Base-by-base conservation (phyloP, 2,113 vertebrate species). In the Takifugu flavidus region DNA sequence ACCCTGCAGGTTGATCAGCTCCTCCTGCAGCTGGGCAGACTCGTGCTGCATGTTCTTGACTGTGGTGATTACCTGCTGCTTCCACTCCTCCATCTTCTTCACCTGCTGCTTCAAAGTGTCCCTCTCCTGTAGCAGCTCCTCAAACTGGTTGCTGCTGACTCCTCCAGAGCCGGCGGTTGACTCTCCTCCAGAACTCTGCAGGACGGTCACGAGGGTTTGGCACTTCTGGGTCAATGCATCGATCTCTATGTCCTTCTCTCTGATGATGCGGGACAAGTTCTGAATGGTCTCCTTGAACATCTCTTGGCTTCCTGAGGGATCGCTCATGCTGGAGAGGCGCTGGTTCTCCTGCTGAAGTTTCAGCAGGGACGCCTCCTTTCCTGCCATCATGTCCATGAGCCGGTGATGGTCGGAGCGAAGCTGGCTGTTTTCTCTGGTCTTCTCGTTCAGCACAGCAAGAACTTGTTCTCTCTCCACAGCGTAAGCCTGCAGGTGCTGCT, bases 31-130 rank as follows among this genome's bases (percentile, higher is more conserved):
- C 71, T 98, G 94, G 12, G 93, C 96, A 0, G 96, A 98, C 84
- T 99, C 97, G 0, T 94, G 96, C n/a, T 97, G 95, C 96, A 99
- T 97, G 62, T 99, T 98, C 74, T 95, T 94, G 4, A 99, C 95
- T 0, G 97, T 98, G 8, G 97, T 99, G 78, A 98, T 96, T 50
- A 98, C 97, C 69, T 99, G 97, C 56, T 96, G 94, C 65, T 99
- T 99, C 97, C 97, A 99, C 76, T 99, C 97, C 15, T 98, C 95
- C 94, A 99, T 95, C 81, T 98, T 99, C 88, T 99, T 99, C 26
- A 98, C 95, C 72, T 99, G 96, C 49, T 98, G 96, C 58, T 98
- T 96, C 46, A 99, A 77, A 0, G 90, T 92, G 86, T 98, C 94
- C 0, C 97, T 88, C 53, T 99, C 97, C 57, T 96, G 95, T 0